Conservation (phyloP, 2,113 vertebrate genomes). For the Junco hyemalis region DNA sequence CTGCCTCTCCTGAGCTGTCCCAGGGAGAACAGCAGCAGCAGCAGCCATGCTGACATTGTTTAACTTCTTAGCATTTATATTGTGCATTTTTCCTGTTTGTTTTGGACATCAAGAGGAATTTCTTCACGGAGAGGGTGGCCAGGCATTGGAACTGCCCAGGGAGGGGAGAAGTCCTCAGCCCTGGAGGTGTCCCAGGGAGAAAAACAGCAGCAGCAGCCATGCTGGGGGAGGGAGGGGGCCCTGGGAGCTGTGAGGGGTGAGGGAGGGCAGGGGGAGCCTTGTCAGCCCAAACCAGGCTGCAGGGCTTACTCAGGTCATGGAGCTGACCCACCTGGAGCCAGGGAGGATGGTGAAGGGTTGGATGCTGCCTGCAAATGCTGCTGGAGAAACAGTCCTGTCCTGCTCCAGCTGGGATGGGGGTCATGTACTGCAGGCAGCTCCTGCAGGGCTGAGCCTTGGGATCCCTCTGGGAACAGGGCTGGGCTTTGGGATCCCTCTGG, state of each 20-base stretch:
- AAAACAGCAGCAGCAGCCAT: neutral
- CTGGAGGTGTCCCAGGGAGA: neutral
- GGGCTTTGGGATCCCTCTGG: neutral
- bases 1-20: neutral
- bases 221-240: rapidly evolving
- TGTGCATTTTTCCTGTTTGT: neutral
- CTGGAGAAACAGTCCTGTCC: neutral
- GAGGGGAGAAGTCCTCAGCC: too few relatives aligned
- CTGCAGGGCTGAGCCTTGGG: neutral
- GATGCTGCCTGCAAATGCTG: neutral
- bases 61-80: neutral
- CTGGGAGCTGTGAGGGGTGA: neutral
- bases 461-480: neutral
- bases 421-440: neutral
- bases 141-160: neutral
- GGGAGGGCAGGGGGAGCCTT: neutral
- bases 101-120: neutral
- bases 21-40: neutral
- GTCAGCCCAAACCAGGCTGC: neutral
- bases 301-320: neutral
- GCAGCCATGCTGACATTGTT: neutral
- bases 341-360: neutral
- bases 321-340: neutral
- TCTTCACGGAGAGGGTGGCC: neutral
- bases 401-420: neutral